phyloP scores from a whole-genome alignment of 1,140 invertebrate species.

The Globodera ellingtonae region DNA sequence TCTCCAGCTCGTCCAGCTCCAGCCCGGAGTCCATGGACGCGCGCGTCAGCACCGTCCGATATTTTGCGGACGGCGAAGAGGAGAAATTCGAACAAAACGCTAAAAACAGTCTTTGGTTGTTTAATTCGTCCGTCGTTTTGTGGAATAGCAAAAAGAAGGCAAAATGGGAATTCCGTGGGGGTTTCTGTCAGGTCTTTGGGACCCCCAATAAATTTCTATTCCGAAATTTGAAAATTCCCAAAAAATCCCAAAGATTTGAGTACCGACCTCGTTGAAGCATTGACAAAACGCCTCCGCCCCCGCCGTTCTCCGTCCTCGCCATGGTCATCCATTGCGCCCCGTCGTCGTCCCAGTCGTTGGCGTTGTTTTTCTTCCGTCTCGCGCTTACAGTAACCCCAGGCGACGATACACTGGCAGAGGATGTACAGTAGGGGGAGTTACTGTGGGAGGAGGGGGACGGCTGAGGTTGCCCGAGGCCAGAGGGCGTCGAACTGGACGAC shows the following conservation, averaged over 20 bases:
- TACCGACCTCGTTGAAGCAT: neutral
- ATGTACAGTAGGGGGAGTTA: neutral
- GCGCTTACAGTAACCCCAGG: neutral
- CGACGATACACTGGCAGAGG: neutral
- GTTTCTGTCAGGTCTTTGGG: too few species aligned
- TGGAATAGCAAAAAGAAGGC: neutral
- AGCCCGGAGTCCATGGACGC: conserved; percentile 3
- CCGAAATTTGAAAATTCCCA: too few species aligned
- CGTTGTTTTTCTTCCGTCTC: neutral
- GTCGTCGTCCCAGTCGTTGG: too few species aligned
- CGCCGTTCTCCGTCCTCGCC: too few species aligned
- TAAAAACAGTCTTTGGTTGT: neutral
- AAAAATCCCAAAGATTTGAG: too few species aligned
- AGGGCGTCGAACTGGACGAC: neutral
- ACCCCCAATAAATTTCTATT: too few species aligned
- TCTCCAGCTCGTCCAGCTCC: conserved; percentile 10
- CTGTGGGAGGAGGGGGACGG: neutral
- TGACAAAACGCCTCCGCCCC: neutral
- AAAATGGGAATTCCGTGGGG: too few species aligned
- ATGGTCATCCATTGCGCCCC: neutral
- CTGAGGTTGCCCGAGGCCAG: too few species aligned
- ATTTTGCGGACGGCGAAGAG: neutral
- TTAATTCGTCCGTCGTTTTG: too few species aligned
- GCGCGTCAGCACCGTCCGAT: conserved; percentile 8
- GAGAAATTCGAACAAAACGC: neutral